phyloP scores from a whole-genome alignment of 2,797 vertebrate species.

The Lagodon rhomboides region DNA sequence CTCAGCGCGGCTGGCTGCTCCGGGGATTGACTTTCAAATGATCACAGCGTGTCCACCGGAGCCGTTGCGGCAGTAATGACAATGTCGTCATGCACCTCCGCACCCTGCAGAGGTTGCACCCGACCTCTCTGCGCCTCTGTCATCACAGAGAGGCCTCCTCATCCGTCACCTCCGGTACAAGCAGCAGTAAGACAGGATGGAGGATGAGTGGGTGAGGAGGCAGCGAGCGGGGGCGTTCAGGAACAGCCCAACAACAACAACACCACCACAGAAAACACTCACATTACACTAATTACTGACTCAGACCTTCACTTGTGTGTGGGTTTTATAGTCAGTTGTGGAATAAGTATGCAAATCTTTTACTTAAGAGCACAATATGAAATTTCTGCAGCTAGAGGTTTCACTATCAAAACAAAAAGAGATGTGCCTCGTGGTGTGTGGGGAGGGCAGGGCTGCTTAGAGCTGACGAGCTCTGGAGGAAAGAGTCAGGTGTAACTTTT shows the following conservation, averaged over 20 bases:
- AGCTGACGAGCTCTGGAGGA: too few species aligned
- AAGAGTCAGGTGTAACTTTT: too few species aligned
- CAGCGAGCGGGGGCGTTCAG: slow-evolving; percentile 4
- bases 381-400: too few species aligned
- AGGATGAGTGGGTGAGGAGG: slow-evolving; percentile 39
- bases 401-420: too few species aligned
- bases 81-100: slow-evolving; percentile 22
- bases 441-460: too few species aligned
- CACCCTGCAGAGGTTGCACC: slow-evolving; percentile 50
- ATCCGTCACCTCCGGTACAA: slow-evolving; percentile 22
- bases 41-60: slow-evolving; percentile 35
- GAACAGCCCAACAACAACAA: slow-evolving; percentile 11
- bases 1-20: slow-evolving; percentile 31
- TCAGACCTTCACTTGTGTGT: slow-evolving; percentile 2
- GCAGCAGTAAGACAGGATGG: slow-evolving; percentile 9
- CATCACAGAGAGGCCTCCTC: slow-evolving; percentile 41
- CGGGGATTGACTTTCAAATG: slow-evolving; percentile 41
- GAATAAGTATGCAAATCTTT: too few species aligned
- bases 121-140: slow-evolving; percentile 24
- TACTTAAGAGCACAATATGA: too few species aligned
- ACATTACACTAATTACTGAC: slow-evolving; percentile 12
- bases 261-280: slow-evolving; percentile 12
- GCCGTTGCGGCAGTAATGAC: slow-evolving; percentile 51
- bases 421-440: too few species aligned
- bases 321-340: not conserved